These are phyloP conservation scores for Uromys caudimaculatus DNA, from an alignment of 2,797 vertebrate genomes.

Conservation along the genomic window DNA sequence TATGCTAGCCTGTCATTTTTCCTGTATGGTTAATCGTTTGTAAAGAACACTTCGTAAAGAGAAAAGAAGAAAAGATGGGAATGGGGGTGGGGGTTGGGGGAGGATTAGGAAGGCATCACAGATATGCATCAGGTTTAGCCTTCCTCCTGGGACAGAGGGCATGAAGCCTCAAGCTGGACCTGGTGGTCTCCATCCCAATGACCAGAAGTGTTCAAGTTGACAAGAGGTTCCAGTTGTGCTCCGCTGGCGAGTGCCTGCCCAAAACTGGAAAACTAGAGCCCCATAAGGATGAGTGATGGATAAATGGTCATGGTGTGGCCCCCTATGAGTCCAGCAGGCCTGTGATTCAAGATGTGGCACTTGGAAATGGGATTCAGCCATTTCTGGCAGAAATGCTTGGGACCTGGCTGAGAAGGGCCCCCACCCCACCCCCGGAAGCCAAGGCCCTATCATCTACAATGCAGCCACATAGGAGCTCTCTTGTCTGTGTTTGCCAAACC, in stretches of 20 bases:
- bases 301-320: background rate
- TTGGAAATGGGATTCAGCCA: background rate
- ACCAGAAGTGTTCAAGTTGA: background rate
- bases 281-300: background rate
- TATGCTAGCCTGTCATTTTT: background rate
- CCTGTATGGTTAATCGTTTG: too few relatives aligned
- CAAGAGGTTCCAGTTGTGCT: background rate
- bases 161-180: background rate
- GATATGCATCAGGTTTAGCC: background rate
- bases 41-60: background rate
- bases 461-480: constrained; percentile 37
- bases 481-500: background rate
- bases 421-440: background rate
- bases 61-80: background rate
- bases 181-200: background rate
- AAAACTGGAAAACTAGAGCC: background rate
- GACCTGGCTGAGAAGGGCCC: background rate
- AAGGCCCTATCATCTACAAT: background rate
- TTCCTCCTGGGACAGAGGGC: background rate
- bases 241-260: rapidly evolving
- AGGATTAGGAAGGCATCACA: background rate
- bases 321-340: background rate
- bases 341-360: background rate
- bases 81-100: too few relatives aligned
- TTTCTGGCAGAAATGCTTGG: background rate